phyloP scores from a whole-genome alignment of 2,797 vertebrate species.

The Novumbra hubbsi region DNA sequence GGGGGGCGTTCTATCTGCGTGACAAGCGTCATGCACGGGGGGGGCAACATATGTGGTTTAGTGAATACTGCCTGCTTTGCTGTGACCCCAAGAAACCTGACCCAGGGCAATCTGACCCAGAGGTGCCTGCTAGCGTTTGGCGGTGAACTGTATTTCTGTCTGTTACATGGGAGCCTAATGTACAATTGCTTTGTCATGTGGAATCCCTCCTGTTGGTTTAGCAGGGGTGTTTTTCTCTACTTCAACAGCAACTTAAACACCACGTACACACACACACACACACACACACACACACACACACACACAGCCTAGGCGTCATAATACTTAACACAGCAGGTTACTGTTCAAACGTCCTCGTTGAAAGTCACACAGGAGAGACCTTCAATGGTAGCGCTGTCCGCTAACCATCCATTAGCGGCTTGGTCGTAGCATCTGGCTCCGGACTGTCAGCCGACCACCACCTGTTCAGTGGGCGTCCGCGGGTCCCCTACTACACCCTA shows the following conservation, averaged over 20 bases:
- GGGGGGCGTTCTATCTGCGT: no score
- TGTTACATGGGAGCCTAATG: background rate
- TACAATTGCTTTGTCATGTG: background rate
- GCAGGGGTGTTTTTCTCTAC: background rate
- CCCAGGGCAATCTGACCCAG: background rate
- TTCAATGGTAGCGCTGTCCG: background rate
- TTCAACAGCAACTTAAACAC: no score
- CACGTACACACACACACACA: background rate
- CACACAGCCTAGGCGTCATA: background rate
- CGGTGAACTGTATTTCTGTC: background rate
- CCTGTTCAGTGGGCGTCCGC: slow-evolving; percentile 3
- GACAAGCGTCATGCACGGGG: no score
- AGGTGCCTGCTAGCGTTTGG: background rate
- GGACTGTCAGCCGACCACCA: background rate
- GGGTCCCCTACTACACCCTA: background rate
- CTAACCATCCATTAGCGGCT: background rate
- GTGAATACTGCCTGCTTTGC: no score
- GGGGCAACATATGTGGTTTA: no score
- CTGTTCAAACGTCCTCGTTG: background rate
- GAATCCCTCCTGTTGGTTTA: background rate
- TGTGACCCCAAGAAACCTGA: no score
- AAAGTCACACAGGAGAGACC: background rate
- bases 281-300: background rate
- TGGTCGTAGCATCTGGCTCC: background rate
- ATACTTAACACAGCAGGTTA: background rate